Conservation (phyloP, 2,888 invertebrate species). For the Macrophya annulata region DNA sequence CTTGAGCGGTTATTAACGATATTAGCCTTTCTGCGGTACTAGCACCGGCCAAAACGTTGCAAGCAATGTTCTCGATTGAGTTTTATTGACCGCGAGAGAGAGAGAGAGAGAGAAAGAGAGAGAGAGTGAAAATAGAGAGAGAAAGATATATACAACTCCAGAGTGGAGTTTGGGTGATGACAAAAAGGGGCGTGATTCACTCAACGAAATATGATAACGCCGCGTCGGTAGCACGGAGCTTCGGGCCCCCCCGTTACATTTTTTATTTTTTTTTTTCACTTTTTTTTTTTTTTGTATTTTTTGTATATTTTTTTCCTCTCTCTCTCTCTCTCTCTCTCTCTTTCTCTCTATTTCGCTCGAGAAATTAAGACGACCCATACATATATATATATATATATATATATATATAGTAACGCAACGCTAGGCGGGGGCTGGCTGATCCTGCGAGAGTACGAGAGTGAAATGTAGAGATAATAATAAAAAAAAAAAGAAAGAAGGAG, state of each 20-base stretch:
- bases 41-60: slow-evolving; percentile 41
- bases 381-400: no score
- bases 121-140: not conserved
- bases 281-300: not conserved
- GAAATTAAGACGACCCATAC: slow-evolving; percentile 19
- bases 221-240: slow-evolving; percentile 53
- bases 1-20: slow-evolving; percentile 29
- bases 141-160: not conserved
- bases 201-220: slow-evolving; percentile 53
- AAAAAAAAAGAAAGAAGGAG: not conserved
- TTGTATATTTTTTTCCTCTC: not conserved
- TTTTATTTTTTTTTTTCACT: not conserved
- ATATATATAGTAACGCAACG: not conserved
- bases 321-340: not conserved
- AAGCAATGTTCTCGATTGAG: slow-evolving; percentile 53
- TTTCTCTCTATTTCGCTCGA: not conserved
- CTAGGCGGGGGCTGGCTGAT: not conserved
- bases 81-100: slow-evolving; percentile 49
- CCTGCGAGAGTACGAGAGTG: not conserved
- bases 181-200: slow-evolving; percentile 53
- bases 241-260: slow-evolving; percentile 53
- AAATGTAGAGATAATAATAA: not conserved
- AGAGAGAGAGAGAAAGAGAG: not conserved
- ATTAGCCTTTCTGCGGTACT: slow-evolving; percentile 26
- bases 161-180: slow-evolving; percentile 36